phyloP scores from a whole-genome alignment of 2,113 vertebrate genomes.

The Oreocharis arfaki region DNA sequence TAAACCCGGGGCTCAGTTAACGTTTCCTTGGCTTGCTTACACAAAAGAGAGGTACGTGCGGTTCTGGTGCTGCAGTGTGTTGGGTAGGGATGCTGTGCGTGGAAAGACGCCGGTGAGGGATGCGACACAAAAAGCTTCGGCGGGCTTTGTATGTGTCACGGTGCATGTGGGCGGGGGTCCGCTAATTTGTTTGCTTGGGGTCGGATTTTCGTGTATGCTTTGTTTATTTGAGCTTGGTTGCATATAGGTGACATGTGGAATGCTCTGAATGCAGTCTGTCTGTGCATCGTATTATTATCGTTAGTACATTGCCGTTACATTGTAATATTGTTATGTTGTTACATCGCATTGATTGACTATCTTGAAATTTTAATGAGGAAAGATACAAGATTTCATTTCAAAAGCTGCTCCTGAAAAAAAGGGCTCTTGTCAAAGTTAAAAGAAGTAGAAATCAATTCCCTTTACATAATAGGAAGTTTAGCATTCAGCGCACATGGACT shows the following conservation, averaged over 20 bases:
- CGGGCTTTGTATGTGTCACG: neutral
- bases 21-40: neutral
- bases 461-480: constrained; percentile 3
- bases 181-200: neutral
- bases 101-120: neutral
- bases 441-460: neutral
- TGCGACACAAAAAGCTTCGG: neutral
- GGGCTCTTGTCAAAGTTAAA: constrained; percentile 47
- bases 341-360: neutral
- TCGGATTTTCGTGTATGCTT: neutral
- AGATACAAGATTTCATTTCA: neutral
- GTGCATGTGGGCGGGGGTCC: neutral
- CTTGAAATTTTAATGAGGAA: neutral
- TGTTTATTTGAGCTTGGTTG: neutral
- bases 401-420: neutral
- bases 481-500: neutral
- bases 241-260: neutral
- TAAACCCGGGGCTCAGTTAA: neutral
- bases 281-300: neutral
- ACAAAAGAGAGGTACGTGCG: neutral
- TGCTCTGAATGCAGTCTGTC: neutral
- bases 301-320: neutral
- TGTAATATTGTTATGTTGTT: neutral
- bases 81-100: neutral
- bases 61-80: neutral